These are phyloP conservation scores for Paramormyrops hopkinsi DNA, from an alignment of 2,797 vertebrate species.

Conservation along the genomic window DNA sequence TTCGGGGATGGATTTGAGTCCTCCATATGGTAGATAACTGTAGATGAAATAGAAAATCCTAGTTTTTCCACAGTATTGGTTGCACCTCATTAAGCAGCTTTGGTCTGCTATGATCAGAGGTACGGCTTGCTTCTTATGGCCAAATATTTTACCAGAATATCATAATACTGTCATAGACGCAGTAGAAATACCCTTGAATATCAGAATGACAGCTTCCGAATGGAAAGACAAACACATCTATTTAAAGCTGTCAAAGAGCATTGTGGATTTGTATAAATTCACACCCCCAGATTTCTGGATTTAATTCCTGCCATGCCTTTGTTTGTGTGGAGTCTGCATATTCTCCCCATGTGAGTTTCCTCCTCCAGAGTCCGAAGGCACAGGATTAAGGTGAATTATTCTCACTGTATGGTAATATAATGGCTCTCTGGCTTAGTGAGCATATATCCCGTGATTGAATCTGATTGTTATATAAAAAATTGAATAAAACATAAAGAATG, in stretches of 20 bases:
- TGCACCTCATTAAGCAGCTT: neutral
- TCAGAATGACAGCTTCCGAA: neutral
- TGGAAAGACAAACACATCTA: neutral
- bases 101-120: neutral
- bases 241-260: neutral
- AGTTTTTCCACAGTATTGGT: neutral
- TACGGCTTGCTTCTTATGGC: neutral
- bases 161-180: neutral
- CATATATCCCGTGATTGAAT: neutral
- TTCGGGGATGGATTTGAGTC: neutral
- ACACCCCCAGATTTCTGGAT: neutral
- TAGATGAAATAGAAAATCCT: neutral
- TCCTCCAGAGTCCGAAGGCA: neutral
- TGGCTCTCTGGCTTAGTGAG: neutral
- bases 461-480: neutral
- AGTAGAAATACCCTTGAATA: neutral
- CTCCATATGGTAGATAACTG: neutral
- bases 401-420: neutral
- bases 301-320: neutral
- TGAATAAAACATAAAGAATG: neutral
- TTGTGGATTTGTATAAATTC: neutral
- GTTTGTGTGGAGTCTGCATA: neutral
- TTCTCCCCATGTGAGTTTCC: neutral
- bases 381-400: neutral
- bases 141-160: neutral